Evolutionary conservation across 2,888 invertebrate species (phyloP).

Genomic region (Proisotoma minuta): DNA sequence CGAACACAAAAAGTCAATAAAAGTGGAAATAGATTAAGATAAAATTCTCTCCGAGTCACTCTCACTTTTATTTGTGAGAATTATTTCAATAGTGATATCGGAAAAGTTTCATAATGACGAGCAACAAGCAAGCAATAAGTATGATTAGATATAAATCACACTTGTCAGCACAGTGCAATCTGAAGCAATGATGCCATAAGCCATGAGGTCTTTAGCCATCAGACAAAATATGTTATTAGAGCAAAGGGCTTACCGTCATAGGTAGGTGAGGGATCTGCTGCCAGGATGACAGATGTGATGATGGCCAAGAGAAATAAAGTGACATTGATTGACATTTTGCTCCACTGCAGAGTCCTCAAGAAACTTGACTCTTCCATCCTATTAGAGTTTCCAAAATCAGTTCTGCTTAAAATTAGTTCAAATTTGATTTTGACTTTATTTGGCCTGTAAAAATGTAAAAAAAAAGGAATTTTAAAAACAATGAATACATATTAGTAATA

Average conservation of each 20-base stretch:
- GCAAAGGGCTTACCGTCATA: slow-evolving; percentile 43
- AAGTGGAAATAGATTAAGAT: slow-evolving; percentile 1
- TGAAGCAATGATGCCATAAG: neutral
- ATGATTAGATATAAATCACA: neutral
- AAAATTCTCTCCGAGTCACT: neutral
- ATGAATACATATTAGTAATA: no score
- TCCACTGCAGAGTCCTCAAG: slow-evolving; percentile 5
- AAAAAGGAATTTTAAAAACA: neutral
- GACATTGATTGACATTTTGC: slow-evolving; percentile 45
- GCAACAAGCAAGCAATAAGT: no score
- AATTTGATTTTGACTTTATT: neutral
- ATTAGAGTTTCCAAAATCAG: neutral
- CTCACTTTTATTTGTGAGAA: neutral
- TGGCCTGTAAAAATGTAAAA: neutral
- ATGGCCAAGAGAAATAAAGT: slow-evolving; percentile 44
- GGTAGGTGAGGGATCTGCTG: slow-evolving; percentile 44
- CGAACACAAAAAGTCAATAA: slow-evolving; percentile 3
- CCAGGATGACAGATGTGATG: slow-evolving; percentile 46
- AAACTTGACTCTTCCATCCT: slow-evolving; percentile 44
- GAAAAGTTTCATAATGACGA: no score
- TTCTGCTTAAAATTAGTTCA: no score
- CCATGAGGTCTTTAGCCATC: no score
- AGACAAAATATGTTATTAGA: neutral
- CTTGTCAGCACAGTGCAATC: neutral
- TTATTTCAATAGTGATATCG: neutral